Evolutionary conservation across 2,113 vertebrate genomes (phyloP).

Genomic region (Nanorana parkeri): DNA sequence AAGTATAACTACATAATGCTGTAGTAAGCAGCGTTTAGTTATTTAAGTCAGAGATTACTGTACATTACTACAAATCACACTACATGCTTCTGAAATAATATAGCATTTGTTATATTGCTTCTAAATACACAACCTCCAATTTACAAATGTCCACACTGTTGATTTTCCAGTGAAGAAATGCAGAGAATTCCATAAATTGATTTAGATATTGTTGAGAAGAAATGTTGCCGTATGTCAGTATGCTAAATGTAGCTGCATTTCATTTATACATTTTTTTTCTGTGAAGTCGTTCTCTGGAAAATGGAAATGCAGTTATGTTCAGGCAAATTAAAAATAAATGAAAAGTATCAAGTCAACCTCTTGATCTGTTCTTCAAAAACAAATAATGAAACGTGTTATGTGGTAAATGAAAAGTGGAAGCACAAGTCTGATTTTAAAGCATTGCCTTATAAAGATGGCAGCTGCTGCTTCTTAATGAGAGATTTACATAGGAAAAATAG

Average conservation of each 20-base stretch:
- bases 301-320: constrained; percentile 1
- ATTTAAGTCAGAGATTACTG: too few species aligned
- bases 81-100: too few species aligned
- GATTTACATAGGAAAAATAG: constrained; percentile 36
- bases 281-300: neutral
- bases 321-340: constrained; percentile 19
- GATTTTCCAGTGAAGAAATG: neutral
- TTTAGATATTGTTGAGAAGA: neutral
- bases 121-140: neutral
- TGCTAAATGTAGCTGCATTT: neutral
- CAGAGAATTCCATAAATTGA: neutral
- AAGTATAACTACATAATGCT: too few species aligned
- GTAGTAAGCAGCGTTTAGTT: too few species aligned
- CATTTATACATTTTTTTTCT: neutral
- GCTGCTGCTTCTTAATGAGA: constrained; percentile 33
- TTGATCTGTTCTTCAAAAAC: constrained; percentile 3
- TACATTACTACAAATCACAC: too few species aligned
- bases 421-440: constrained; percentile 6
- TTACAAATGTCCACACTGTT: neutral
- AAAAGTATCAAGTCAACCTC: neutral
- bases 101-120: too few species aligned
- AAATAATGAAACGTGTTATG: neutral
- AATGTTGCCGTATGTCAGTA: neutral
- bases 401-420: constrained; percentile 3
- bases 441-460: constrained; percentile 30